Base-by-base conservation (phyloP, 64 coral and sea anemone species). In the Pocillopora damicornis region DNA sequence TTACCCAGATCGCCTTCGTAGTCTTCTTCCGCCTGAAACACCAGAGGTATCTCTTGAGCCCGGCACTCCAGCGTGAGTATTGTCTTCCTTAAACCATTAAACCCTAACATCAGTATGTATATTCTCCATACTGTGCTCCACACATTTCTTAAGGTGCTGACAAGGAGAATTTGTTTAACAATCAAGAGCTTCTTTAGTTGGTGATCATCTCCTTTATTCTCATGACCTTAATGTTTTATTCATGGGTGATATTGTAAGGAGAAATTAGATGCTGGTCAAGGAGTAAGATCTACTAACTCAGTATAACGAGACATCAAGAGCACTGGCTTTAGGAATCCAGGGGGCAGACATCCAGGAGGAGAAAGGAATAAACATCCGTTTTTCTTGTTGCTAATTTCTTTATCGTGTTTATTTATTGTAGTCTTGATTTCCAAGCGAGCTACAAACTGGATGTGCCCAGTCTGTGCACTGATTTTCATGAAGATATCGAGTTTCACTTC, bases 401-500 rank as follows among this genome's bases (percentile, higher is more conserved):
- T 76, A n/a, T 71, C 0, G 14, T 72, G 63, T 11, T 30, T 78
- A 11, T 72, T 88, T 9, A 58, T 69, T 87, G 80, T 51, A 99
- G 97, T 38, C 88, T 90, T 38, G 93, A 99, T 75, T 99, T 99
- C 75, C 93, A 99, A 85, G 97, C 95, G 34, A 91, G 82, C 18
- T 95, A 99, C 76, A 93, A 89, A 38, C 75, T 99, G 23, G 93
- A 99, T 35, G 91, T 99, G 16, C 97, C 94, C 61, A 94, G 79
- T 37, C 59, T 99, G 63, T 99, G 97, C 74, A 93, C 73, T 66
- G 97, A 94, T 26, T 99, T 99, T 51, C 69, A 91, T 17, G 97
- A 95, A 66, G 97, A 99, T 36, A 93, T 95, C 0, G 97, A 99
- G 42, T 99, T 99, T 88, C 97, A 95, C 51, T 99, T 99, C 58